Percentiles rank a stretch among this genome's conserved stretches.
Conservation (phyloP, 2,113 vertebrate genomes). For the Plecturocebus donacophilus region DNA sequence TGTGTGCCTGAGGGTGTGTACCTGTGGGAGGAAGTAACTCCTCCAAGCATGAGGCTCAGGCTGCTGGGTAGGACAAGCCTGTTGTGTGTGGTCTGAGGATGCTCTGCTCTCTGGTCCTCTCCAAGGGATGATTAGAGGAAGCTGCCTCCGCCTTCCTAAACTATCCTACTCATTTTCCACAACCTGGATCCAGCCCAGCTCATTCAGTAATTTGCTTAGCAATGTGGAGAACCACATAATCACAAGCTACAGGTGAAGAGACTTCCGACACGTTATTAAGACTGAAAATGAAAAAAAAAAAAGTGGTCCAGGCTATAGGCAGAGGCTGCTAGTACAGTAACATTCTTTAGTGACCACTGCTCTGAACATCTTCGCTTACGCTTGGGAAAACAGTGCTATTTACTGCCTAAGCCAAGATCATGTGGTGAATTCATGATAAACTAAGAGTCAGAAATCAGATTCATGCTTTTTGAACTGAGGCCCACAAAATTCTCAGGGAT, state of each 20-base stretch:
- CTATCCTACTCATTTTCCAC: neutral
- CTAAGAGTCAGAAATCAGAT: neutral
- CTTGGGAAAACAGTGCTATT: neutral
- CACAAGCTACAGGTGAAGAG: neutral
- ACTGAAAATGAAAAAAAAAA: neutral
- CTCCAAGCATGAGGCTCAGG: rapidly evolving
- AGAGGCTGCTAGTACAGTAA: neutral
- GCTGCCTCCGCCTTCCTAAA: neutral
- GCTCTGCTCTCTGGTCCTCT: neutral
- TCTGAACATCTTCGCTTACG: neutral
- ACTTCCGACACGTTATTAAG: neutral
- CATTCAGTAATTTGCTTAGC: neutral
- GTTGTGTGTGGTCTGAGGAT: rapidly evolving
- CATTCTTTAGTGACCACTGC: rapidly evolving
- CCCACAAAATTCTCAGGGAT: neutral
- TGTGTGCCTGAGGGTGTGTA: neutral
- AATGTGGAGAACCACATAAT: neutral
- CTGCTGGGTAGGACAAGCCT: neutral
- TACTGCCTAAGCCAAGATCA: neutral
- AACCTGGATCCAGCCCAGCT: neutral
- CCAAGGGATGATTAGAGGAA: rapidly evolving
- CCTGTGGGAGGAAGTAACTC: rapidly evolving
- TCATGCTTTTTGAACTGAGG: neutral
- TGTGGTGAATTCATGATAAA: neutral
- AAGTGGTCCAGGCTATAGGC: neutral